These are phyloP conservation scores for Hirtodrosophila confusa DNA, from an alignment of 2,888 invertebrate species.

Conservation along the genomic window DNA sequence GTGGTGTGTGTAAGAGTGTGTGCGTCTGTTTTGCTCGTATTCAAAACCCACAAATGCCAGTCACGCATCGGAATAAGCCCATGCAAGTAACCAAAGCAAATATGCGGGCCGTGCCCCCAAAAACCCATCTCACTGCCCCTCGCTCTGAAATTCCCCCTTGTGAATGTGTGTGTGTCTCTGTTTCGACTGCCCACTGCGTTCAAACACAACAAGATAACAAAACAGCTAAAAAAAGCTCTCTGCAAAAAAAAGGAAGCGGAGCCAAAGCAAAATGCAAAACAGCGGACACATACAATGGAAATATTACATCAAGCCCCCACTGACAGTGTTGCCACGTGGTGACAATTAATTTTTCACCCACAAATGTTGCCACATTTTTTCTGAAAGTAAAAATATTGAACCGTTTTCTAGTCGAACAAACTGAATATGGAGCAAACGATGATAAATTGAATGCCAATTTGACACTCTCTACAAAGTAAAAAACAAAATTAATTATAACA, in stretches of 20 bases:
- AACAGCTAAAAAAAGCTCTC: slow-evolving; percentile 63
- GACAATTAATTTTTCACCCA: slow-evolving; percentile 64
- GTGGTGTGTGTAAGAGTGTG: slow-evolving; percentile 27
- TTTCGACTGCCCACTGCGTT: slow-evolving; percentile 38
- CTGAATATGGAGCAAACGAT: slow-evolving; percentile 1
- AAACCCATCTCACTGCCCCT: slow-evolving; percentile 18
- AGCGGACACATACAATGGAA: slow-evolving; percentile 21
- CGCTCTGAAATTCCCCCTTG: slow-evolving; percentile 13
- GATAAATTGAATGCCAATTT: not conserved
- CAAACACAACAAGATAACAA: slow-evolving; percentile 59
- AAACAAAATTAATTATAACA: too few species aligned
- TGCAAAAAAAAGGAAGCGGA: slow-evolving; percentile 44
- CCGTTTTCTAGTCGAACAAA: slow-evolving; percentile 4
- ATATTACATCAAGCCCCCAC: slow-evolving; percentile 53
- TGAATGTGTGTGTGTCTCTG: slow-evolving; percentile 21
- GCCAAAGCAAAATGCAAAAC: slow-evolving; percentile 51
- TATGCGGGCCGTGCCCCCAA: slow-evolving; percentile 51
- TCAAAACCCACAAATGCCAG: slow-evolving; percentile 76
- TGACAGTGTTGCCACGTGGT: slow-evolving; percentile 72
- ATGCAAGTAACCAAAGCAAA: slow-evolving; percentile 64
- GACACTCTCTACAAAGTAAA: not conserved
- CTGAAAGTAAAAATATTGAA: slow-evolving; percentile 19
- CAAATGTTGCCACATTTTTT: slow-evolving; percentile 42
- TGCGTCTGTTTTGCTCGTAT: slow-evolving; percentile 65
- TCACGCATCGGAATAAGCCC: slow-evolving; percentile 75